Evolutionary conservation across 2,113 vertebrate species (phyloP).

Genomic region (Pionites leucogaster): DNA sequence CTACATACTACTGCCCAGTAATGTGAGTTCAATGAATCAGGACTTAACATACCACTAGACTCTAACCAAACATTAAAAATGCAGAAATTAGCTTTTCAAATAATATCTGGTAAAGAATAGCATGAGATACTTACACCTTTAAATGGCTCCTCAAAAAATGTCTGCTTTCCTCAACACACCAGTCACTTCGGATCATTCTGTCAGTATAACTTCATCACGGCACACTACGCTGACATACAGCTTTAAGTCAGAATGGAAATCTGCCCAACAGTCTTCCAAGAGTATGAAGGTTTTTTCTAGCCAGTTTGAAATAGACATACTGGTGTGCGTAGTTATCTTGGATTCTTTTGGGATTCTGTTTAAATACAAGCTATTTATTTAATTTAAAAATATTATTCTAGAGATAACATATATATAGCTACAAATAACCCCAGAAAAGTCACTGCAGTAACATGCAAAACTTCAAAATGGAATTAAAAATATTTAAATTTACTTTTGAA

Average conservation of each 20-base stretch:
- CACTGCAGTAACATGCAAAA: not conserved
- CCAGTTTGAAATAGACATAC: not conserved
- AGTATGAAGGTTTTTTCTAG: not conserved
- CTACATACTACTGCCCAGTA: not conserved
- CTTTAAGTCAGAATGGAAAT: not conserved
- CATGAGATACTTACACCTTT: not conserved
- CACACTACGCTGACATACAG: not conserved
- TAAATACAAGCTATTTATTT: not conserved
- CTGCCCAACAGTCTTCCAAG: not conserved
- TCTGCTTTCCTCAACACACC: not conserved
- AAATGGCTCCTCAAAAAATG: not conserved
- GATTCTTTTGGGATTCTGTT: not conserved
- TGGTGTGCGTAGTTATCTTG: not conserved
- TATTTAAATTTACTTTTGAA: not conserved
- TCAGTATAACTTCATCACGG: not conserved
- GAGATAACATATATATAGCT: not conserved
- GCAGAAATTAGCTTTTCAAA: not conserved
- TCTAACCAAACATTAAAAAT: not conserved
- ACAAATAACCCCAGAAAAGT: not conserved
- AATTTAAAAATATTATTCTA: not conserved
- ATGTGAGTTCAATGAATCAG: not conserved
- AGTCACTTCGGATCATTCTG: not conserved
- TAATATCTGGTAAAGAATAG: not conserved
- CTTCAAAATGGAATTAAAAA: not conserved
- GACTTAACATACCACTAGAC: not conserved